Evolutionary conservation across 2,113 vertebrate genomes (phyloP).

Genomic region (Melanotaenia duboulayi): DNA sequence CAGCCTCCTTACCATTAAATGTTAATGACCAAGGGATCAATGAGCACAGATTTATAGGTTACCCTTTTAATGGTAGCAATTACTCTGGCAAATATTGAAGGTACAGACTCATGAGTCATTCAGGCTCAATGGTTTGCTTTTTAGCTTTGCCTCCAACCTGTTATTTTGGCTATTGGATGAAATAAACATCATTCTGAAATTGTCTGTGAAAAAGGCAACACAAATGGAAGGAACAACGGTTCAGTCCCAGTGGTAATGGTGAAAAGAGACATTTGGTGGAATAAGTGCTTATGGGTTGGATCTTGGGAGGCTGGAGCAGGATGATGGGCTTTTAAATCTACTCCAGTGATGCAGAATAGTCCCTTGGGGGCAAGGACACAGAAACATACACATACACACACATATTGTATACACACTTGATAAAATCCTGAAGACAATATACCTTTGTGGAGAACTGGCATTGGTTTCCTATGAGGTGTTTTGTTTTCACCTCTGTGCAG

Average conservation of each 20-base stretch:
- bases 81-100: conserved; percentile 40
- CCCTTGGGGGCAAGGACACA: conserved; percentile 37
- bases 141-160: conserved; percentile 7
- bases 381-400: conserved; percentile 15
- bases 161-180: conserved; percentile 21
- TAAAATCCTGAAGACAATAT: conserved; percentile 32
- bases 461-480: conserved; percentile 36
- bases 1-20: conserved; percentile 46
- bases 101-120: conserved; percentile 17
- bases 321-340: conserved; percentile 61
- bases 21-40: conserved; percentile 59
- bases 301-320: conserved; percentile 23
- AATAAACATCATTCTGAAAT: conserved; percentile 51
- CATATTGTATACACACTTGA: conserved; percentile 9
- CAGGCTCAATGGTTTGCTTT: conserved; percentile 15
- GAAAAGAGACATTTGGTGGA: conserved; percentile 51
- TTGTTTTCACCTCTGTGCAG: conserved; percentile 34
- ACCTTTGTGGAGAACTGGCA: conserved; percentile 37
- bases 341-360: conserved; percentile 49
- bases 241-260: conserved; percentile 46
- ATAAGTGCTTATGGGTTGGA: conserved; percentile 51
- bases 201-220: conserved; percentile 60
- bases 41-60: conserved; percentile 52
- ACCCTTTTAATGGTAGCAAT: conserved; percentile 57
- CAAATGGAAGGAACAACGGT: conserved; percentile 52